Conservation (phyloP, 2,797 vertebrate species). For the Enteromius paludinosus region DNA sequence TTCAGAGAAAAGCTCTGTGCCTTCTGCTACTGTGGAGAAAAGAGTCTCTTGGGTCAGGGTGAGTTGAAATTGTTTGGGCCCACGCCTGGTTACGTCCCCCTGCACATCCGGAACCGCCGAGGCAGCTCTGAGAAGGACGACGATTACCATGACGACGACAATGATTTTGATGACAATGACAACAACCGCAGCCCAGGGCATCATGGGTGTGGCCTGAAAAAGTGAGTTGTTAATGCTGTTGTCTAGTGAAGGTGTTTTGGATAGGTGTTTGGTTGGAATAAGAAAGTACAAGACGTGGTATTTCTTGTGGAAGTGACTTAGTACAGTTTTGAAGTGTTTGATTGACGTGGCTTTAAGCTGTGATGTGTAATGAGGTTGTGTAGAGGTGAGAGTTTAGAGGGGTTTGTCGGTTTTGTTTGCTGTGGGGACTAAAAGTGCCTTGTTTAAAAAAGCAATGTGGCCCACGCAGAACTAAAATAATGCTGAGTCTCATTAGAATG, state of each 20-base stretch:
- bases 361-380: conserved; percentile 8
- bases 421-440: not conserved
- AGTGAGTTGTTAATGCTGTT: conserved; percentile 76
- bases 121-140: conserved; percentile 79
- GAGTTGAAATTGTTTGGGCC: conserved; percentile 90
- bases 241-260: not conserved
- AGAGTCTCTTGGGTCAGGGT: conserved; percentile 92
- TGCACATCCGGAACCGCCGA: conserved; percentile 79
- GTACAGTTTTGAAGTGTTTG: conserved; percentile 9
- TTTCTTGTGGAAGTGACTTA: conserved; percentile 37
- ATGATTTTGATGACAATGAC: conserved; percentile 71
- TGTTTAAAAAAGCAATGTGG: conserved; percentile 35
- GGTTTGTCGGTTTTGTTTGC: conserved; percentile 19
- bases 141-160: conserved; percentile 79
- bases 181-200: conserved; percentile 75
- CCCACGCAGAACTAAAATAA: conserved; percentile 19
- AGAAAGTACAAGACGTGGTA: conserved; percentile 30
- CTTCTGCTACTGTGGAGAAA: conserved; percentile 93
- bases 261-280: not conserved
- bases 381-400: conserved; percentile 5
- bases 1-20: conserved; percentile 90
- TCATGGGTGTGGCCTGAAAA: conserved; percentile 73
- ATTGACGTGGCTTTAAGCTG: conserved; percentile 16
- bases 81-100: conserved; percentile 87
- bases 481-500: conserved; percentile 47